phyloP scores from a whole-genome alignment of 2,797 vertebrate genomes.

The Adelosebastes latens region DNA sequence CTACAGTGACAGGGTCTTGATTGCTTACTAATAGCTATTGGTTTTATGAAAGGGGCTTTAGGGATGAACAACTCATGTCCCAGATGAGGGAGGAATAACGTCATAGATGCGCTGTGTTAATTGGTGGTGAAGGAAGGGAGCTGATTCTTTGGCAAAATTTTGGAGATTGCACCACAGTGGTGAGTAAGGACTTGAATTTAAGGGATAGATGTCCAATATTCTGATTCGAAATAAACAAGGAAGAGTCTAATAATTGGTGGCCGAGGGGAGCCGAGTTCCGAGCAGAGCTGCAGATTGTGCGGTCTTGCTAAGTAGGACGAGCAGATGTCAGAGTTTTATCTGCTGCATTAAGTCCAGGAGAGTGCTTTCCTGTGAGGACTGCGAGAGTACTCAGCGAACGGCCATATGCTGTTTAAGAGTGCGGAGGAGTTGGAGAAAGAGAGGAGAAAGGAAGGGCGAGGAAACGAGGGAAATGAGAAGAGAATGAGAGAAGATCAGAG shows the following conservation, averaged over 20 bases:
- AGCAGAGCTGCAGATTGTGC: constrained; percentile 68
- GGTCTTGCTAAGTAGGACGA: constrained; percentile 75
- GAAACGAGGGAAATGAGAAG: constrained; percentile 10
- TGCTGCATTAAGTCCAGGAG: constrained; percentile 78
- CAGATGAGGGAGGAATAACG: constrained; percentile 37
- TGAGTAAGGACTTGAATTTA: constrained; percentile 19
- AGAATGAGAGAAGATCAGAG: constrained; percentile 29
- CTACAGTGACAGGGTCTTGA: constrained; percentile 39
- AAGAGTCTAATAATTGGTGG: constrained; percentile 36
- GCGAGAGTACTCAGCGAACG: constrained; percentile 36
- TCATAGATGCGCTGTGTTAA: constrained; percentile 28
- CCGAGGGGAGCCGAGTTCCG: constrained; percentile 1
- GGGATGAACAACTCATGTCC: constrained; percentile 49
- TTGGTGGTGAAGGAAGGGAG: constrained; percentile 12
- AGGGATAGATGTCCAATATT: constrained; percentile 17
- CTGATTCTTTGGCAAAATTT: constrained; percentile 14
- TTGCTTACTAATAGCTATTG: constrained; percentile 35
- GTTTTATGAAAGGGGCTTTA: constrained; percentile 60
- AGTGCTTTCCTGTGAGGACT: constrained; percentile 70
- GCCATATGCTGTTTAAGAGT: constrained; percentile 67
- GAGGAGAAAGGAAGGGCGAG: constrained; percentile 9
- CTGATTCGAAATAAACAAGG: constrained; percentile 24
- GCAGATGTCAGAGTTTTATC: constrained; percentile 83
- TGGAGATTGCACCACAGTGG: not conserved
- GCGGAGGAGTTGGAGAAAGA: constrained; percentile 2